Evolutionary conservation across 2,888 invertebrate genomes (phyloP).

Genomic region (Conchocele bisecta): DNA sequence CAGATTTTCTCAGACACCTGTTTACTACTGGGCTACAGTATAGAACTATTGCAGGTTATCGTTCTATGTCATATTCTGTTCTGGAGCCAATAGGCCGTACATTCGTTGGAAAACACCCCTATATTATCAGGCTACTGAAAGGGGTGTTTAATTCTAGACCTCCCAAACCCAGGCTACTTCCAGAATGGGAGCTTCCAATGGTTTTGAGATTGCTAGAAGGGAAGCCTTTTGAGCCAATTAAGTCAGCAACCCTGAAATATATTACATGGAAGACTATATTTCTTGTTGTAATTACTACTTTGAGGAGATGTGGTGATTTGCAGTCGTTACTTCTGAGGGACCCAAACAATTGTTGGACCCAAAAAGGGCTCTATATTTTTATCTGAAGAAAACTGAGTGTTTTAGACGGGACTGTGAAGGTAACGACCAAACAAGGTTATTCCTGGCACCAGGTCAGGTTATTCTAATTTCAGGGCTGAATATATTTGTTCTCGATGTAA

Average conservation of each 20-base stretch:
- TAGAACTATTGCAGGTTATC: constrained; percentile 40
- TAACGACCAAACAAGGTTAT: too few species aligned
- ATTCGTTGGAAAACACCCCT: constrained; percentile 44
- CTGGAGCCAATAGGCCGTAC: constrained; percentile 20
- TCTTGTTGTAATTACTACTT: constrained; percentile 33
- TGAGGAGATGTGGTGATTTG: constrained; percentile 38
- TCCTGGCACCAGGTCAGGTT: too few species aligned
- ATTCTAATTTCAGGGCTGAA: too few species aligned
- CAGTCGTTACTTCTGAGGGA: constrained; percentile 29
- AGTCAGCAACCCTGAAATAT: constrained; percentile 14
- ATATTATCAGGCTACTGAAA: constrained; percentile 36
- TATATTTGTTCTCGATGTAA: too few species aligned
- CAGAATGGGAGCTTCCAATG: constrained; percentile 45
- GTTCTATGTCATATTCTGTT: constrained; percentile 38
- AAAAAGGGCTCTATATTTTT: constrained; percentile 22
- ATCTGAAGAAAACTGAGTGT: constrained; percentile 31
- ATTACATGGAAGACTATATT: constrained; percentile 35
- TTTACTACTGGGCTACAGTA: constrained; percentile 25
- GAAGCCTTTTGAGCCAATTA: constrained; percentile 47
- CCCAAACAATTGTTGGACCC: constrained; percentile 30
- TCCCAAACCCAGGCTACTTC: constrained; percentile 16
- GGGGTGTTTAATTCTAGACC: constrained; percentile 46
- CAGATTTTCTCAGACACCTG: constrained; percentile 30
- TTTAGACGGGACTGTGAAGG: constrained; percentile 17
- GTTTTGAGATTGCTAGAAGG: constrained; percentile 26